Conservation (phyloP, 2,888 invertebrate genomes). For the Nebria salina region DNA sequence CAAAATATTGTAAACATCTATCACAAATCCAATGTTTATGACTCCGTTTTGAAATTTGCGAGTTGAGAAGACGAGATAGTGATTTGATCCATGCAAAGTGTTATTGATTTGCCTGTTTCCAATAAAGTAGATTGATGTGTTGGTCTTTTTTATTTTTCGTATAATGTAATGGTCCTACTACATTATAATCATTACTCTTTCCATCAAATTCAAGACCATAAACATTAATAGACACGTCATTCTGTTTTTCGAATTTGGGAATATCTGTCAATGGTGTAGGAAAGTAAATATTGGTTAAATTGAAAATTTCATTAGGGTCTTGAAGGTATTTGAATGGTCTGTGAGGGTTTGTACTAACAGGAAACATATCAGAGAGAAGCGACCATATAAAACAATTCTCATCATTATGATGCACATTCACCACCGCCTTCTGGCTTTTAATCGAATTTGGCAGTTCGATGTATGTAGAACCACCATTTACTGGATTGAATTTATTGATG, state of each 20-base stretch:
- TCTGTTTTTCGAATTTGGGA: neutral
- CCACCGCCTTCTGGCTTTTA: too few relatives aligned
- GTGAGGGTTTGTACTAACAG: conserved; percentile 25
- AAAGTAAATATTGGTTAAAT: too few relatives aligned
- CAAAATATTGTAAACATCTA: too few relatives aligned
- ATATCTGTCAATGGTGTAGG: too few relatives aligned
- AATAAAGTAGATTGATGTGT: conserved; percentile 39
- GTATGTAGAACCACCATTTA: too few relatives aligned
- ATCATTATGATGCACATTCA: conserved; percentile 48
- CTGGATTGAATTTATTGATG: too few relatives aligned
- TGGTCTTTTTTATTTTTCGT: too few relatives aligned
- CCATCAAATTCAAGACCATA: conserved; percentile 31
- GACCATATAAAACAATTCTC: conserved; percentile 48
- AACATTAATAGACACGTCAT: conserved; percentile 46
- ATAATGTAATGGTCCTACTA: conserved; percentile 36
- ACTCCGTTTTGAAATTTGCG: too few relatives aligned
- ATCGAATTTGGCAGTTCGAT: too few relatives aligned
- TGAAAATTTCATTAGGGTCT: neutral
- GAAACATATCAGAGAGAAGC: conserved; percentile 46
- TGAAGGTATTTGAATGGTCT: conserved; percentile 34
- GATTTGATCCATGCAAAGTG: conserved; percentile 38
- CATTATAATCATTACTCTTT: conserved; percentile 10
- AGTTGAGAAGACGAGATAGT: conserved; percentile 7
- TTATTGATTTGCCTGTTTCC: conserved; percentile 13
- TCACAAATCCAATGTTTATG: too few relatives aligned